Evolutionary conservation across 2,888 invertebrate genomes (phyloP), one percentile per base, ranked within the genome.

Genomic region (Callyntrura guangdongensis): DNA sequence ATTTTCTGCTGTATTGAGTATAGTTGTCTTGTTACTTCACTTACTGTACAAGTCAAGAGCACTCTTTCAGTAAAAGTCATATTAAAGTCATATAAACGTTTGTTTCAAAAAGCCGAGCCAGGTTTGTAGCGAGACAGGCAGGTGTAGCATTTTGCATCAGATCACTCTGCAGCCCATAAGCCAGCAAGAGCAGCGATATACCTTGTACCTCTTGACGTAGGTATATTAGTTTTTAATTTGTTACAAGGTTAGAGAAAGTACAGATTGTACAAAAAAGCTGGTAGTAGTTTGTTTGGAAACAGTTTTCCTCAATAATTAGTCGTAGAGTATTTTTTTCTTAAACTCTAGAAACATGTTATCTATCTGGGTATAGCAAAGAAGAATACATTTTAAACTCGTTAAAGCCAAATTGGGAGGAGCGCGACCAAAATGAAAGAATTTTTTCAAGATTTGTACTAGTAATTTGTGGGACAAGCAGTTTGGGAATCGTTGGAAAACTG

Each of bases 101-200:
- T 47, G 20, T 36, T 36, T 69, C 6, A 47, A 47, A 17, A 4
- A 17, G 9, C 1, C 11, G 1, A 67, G 45, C 20, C 45, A 72
- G n/a, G 4, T 22, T 64, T 64, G 27, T 6, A 14, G 36, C 17
- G 47, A 20, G 72, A 5, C 45, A 45, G 1, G 47, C 6, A 25
- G 0, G 45, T n/a, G 36, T 0, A 47, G 72, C n/a, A n/a, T n/a
- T n/a, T n/a, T n/a, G 20, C 9, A 72, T 47, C 22, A 22, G 45
- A 17, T 8, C 36, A n/a, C 14, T 36, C 6, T n/a, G 67, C 4
- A 67, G 14, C 25, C 11, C 14, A 45, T n/a, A n/a, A n/a, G n/a
- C n/a, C 45, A 36, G n/a, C 1, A 47, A 72, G 47, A 72, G 47
- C 47, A 72, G 47, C 72, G 47, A 72, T 72, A 20, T 47, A 69